These are phyloP conservation scores for Phragmatobia fuliginosa DNA, from an alignment of 2,888 invertebrate genomes.

Conservation along the genomic window DNA sequence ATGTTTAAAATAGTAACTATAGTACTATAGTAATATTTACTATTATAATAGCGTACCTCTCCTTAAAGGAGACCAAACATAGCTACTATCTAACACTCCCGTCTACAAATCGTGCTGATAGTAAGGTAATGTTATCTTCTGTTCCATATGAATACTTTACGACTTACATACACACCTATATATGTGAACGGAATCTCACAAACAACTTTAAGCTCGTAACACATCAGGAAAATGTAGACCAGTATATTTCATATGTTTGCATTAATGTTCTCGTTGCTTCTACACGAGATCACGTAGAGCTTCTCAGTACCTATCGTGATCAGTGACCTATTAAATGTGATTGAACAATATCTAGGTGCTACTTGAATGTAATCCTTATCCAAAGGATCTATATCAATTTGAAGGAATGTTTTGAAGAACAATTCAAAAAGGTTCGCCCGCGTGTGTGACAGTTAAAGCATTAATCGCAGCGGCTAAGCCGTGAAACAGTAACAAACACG, in stretches of 20 bases:
- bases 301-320: too few species aligned
- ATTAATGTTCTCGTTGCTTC: not conserved
- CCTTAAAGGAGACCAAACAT: not conserved
- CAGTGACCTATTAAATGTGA: too few species aligned
- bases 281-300: not conserved
- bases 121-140: not conserved
- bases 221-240: not conserved
- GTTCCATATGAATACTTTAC: conserved; percentile 18
- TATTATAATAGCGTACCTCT: not conserved
- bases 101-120: not conserved
- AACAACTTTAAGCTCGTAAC: conserved; percentile 1
- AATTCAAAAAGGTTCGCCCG: too few species aligned
- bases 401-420: too few species aligned
- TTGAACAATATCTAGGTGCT: too few species aligned
- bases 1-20: too few species aligned
- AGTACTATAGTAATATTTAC: too few species aligned
- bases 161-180: conserved; percentile 30
- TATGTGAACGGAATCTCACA: conserved; percentile 4
- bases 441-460: too few species aligned
- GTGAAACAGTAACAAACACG: too few species aligned
- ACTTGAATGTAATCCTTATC: too few species aligned
- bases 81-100: not conserved
- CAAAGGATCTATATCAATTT: too few species aligned
- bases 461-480: too few species aligned
- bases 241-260: not conserved